A percentile compares a stretch with the other conserved stretches of the same genome.
phyloP scores from a whole-genome alignment of 2,888 invertebrate genomes.

The Drosophila suboccidentalis region DNA sequence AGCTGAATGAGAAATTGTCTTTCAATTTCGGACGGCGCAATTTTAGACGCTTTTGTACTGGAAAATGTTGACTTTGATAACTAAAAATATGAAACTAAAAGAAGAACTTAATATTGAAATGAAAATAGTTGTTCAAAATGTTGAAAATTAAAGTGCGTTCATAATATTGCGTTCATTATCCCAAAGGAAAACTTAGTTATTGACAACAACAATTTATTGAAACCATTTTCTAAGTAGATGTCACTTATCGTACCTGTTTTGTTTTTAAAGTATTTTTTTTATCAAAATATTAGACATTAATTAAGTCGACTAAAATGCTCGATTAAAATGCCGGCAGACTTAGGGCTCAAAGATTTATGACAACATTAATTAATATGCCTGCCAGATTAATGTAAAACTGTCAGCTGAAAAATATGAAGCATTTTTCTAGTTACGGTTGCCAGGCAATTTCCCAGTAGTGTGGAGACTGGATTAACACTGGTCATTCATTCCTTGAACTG shows the following conservation, averaged over 20 bases:
- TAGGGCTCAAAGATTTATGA: slow-evolving; percentile 40
- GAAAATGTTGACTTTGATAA: slow-evolving; percentile 1
- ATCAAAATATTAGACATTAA: slow-evolving; percentile 3
- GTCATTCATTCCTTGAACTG: slow-evolving; percentile 23
- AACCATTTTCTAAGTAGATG: not conserved
- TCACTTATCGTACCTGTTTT: too few species aligned
- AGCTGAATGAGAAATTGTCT: slow-evolving; percentile 40
- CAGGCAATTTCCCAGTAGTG: slow-evolving; percentile 4
- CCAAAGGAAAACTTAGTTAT: too few species aligned
- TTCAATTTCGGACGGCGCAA: slow-evolving; percentile 26
- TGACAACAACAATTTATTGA: too few species aligned
- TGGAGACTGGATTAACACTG: slow-evolving; percentile 8
- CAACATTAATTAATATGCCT: slow-evolving; percentile 59
- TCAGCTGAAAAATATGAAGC: slow-evolving; percentile 56
- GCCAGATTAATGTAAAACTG: slow-evolving; percentile 38
- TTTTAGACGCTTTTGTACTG: not conserved
- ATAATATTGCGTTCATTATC: too few species aligned
- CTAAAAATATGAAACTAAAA: slow-evolving; percentile 6
- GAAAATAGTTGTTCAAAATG: not conserved
- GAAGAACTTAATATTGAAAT: slow-evolving; percentile 20
- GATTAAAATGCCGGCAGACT: slow-evolving; percentile 16
- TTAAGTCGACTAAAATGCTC: slow-evolving; percentile 5
- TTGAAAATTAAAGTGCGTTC: too few species aligned
- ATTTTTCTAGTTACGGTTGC: slow-evolving; percentile 44
- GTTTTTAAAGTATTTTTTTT: not conserved